phyloP scores from a whole-genome alignment of 2,888 invertebrate species.

The Dascillus cervinus region DNA sequence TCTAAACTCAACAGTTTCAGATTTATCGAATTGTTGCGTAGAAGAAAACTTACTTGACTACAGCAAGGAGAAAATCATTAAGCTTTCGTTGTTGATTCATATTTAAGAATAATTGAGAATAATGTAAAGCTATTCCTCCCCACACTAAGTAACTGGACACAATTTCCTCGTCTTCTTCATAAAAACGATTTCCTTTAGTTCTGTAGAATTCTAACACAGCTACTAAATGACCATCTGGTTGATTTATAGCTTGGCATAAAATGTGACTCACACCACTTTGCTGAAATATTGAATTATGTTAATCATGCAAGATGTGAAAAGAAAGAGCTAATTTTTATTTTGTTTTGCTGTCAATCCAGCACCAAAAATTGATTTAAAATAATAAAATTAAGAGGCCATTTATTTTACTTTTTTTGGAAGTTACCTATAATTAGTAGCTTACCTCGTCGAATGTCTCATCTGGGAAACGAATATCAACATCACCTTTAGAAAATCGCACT shows the following conservation, averaged over 20 bases:
- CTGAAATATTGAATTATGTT: conserved; percentile 30
- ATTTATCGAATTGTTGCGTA: no score
- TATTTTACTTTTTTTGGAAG: no score
- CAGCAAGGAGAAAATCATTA: conserved; percentile 69
- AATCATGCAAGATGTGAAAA: no score
- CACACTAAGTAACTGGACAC: conserved; percentile 58
- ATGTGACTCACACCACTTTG: conserved; percentile 41
- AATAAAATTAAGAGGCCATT: no score
- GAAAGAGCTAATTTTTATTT: no score
- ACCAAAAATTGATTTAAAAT: no score
- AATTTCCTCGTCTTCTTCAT: conserved; percentile 62
- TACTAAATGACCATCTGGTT: conserved; percentile 54
- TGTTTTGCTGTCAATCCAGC: no score
- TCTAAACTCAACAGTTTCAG: no score
- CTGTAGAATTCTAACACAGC: conserved; percentile 63
- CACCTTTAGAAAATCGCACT: conserved; percentile 41
- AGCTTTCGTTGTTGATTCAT: conserved; percentile 65
- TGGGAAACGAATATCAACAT: conserved; percentile 46
- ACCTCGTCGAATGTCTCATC: conserved; percentile 41
- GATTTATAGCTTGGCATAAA: conserved; percentile 56
- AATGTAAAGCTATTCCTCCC: conserved; percentile 64
- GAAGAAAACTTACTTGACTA: conserved; percentile 71
- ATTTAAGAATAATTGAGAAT: conserved; percentile 58
- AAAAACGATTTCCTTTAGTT: conserved; percentile 46
- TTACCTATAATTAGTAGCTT: no score